Conservation (phyloP, 92 coral and sea anemone genomes). For the Diadumene lineata region DNA sequence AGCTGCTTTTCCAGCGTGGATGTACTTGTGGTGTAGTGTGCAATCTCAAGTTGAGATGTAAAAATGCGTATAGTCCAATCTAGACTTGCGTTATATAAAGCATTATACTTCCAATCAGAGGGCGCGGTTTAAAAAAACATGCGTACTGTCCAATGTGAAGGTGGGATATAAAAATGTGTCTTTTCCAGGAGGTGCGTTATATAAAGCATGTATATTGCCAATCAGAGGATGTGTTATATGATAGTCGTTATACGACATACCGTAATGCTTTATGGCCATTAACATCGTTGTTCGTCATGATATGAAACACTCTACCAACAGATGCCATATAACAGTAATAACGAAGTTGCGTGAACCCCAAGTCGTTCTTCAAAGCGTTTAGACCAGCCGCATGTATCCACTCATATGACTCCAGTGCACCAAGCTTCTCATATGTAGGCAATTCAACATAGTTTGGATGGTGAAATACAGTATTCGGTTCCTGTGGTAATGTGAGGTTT, state of each 20-base stretch:
- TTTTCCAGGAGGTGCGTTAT: too few relatives aligned
- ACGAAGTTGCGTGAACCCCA: slow-evolving; percentile 52
- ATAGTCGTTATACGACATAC: background rate
- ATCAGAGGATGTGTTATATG: background rate
- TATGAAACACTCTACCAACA: slow-evolving; percentile 36
- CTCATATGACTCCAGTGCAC: background rate
- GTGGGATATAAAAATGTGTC: too few relatives aligned
- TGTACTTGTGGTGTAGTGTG: too few relatives aligned
- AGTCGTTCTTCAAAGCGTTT: slow-evolving; percentile 11
- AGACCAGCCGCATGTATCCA: background rate
- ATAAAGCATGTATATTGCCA: too few relatives aligned
- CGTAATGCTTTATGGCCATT: slow-evolving; percentile 33
- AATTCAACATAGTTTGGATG: background rate
- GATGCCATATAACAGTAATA: slow-evolving; percentile 39
- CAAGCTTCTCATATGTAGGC: background rate
- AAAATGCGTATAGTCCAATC: too few relatives aligned
- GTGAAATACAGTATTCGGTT: background rate
- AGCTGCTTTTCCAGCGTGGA: too few relatives aligned
- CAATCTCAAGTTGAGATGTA: too few relatives aligned
- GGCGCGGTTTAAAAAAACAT: too few relatives aligned
- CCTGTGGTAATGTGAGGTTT: background rate
- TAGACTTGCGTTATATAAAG: too few relatives aligned
- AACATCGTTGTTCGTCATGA: slow-evolving; percentile 30
- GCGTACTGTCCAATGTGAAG: too few relatives aligned
- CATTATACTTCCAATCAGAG: too few relatives aligned